These are phyloP conservation scores for Dipodomys spectabilis DNA, from an alignment of 2,113 vertebrate species.

Conservation along the genomic window DNA sequence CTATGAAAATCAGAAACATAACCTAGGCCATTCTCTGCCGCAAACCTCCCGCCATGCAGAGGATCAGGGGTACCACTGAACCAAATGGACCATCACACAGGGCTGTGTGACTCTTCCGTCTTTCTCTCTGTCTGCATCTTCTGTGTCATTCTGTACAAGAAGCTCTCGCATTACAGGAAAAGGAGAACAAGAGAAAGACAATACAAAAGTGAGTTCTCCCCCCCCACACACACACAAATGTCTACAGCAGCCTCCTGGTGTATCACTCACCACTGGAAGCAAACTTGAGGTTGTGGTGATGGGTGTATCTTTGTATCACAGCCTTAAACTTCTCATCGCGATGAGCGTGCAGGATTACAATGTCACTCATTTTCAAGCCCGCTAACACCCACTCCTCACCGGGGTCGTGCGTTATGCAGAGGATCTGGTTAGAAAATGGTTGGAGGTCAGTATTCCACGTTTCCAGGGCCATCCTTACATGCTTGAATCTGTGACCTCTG, in stretches of 20 bases:
- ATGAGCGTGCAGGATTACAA: constrained; percentile 17
- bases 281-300: constrained; percentile 70
- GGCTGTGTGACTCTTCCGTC: neutral
- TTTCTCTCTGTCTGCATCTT: neutral
- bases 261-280: constrained; percentile 72
- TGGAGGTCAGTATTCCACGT: neutral
- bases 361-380: constrained; percentile 51
- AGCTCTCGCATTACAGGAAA: neutral
- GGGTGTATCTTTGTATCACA: neutral
- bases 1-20: neutral
- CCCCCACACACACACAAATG: no score
- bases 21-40: neutral
- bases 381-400: constrained; percentile 71
- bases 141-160: neutral
- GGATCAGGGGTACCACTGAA: neutral
- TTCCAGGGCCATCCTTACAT: no score
- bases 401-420: constrained; percentile 71
- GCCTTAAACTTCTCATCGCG: constrained; percentile 64
- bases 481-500: neutral
- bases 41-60: neutral
- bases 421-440: constrained; percentile 50
- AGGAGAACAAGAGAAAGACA: neutral
- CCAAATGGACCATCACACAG: neutral
- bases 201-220: no score
- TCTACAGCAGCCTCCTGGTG: neutral